Conservation (phyloP, 1,140 invertebrate species). For the Drosophila novamexicana region DNA sequence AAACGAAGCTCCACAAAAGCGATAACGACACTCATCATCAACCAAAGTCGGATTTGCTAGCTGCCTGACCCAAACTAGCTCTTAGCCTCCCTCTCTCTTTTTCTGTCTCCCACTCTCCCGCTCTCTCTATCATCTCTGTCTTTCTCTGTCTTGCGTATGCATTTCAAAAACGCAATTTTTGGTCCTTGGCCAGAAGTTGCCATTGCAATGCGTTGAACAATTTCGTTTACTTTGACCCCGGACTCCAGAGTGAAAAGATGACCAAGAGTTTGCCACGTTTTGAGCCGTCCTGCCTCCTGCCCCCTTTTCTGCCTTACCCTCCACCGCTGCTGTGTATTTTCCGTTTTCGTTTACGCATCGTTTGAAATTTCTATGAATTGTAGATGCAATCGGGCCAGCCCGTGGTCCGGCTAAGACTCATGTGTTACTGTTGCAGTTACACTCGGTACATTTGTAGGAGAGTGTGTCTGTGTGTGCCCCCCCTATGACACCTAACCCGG, state of each 20-base stretch:
- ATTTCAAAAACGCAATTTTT: conserved; percentile 81
- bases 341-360: conserved; percentile 83
- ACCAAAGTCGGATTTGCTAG: conserved; percentile 77
- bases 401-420: conserved; percentile 53
- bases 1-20: conserved; percentile 75
- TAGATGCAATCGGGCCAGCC: conserved; percentile 82
- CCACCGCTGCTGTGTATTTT: conserved; percentile 59
- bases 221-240: conserved; percentile 53
- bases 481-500: conserved; percentile 38
- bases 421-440: conserved; percentile 41
- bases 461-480: background rate
- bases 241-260: conserved; percentile 36
- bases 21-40: conserved; percentile 83
- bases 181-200: conserved; percentile 60
- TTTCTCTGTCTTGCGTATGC: conserved; percentile 42
- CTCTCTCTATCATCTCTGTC: background rate
- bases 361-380: conserved; percentile 84
- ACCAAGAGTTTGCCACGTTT: conserved; percentile 26
- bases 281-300: background rate
- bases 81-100: conserved; percentile 3
- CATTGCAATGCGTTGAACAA: conserved; percentile 48
- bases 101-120: background rate
- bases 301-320: background rate
- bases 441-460: background rate
- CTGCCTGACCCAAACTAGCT: conserved; percentile 36